Evolutionary conservation across 1,140 invertebrate species (phyloP).

Genomic region (Xylocopa sonorina): DNA sequence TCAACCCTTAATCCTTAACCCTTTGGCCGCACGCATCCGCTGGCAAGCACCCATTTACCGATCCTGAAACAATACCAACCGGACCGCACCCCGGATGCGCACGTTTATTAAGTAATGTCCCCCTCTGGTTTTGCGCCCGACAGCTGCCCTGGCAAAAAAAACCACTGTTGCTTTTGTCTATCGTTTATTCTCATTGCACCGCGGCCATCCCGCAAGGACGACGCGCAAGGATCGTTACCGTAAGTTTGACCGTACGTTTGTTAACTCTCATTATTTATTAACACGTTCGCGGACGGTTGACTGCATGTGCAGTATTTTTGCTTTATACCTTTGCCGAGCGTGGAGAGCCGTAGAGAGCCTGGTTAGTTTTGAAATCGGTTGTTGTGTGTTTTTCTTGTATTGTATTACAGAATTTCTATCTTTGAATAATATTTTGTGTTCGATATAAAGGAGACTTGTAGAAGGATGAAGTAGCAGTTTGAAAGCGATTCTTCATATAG

Average conservation of each 20-base stretch:
- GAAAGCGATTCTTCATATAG: too few species aligned
- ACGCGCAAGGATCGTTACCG: slow-evolving; percentile 34
- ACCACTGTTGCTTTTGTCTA: slow-evolving; percentile 71
- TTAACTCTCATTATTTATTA: too few species aligned
- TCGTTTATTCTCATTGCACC: slow-evolving; percentile 50
- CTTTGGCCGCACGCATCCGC: slow-evolving; percentile 74
- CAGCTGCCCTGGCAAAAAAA: slow-evolving; percentile 75
- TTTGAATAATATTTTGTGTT: too few species aligned
- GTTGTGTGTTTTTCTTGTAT: too few species aligned
- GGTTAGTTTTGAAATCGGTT: too few species aligned
- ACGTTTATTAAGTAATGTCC: slow-evolving; percentile 77
- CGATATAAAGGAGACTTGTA: too few species aligned
- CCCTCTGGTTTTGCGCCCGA: slow-evolving; percentile 64
- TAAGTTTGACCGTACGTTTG: not conserved
- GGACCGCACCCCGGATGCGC: slow-evolving; percentile 81
- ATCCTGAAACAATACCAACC: slow-evolving; percentile 79
- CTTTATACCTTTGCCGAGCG: too few species aligned
- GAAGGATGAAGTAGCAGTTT: too few species aligned
- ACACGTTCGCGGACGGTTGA: too few species aligned
- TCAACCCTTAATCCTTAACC: slow-evolving; percentile 75
- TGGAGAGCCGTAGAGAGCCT: too few species aligned
- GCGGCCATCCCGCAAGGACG: slow-evolving; percentile 53
- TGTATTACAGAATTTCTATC: too few species aligned
- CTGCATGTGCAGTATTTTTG: too few species aligned
- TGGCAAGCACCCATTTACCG: slow-evolving; percentile 74